Conservation (phyloP, 1,140 invertebrate species). For the Venustaconcha ellipsiformis region DNA sequence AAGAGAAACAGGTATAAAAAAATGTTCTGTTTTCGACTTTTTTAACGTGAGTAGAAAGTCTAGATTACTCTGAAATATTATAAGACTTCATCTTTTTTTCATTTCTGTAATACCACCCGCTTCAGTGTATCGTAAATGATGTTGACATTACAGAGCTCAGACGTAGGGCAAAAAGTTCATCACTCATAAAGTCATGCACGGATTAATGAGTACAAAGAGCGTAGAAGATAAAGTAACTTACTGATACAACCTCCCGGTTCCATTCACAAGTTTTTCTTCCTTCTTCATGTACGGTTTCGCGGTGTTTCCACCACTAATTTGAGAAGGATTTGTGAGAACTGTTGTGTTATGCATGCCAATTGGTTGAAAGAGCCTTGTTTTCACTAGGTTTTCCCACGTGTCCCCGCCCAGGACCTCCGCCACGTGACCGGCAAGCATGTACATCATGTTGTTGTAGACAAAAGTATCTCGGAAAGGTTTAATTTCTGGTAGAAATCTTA, state of each 20-base stretch:
- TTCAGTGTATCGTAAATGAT: too few relatives aligned
- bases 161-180: too few relatives aligned
- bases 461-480: slow-evolving; percentile 42
- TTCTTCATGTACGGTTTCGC: slow-evolving; percentile 6
- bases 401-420: slow-evolving; percentile 39
- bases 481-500: slow-evolving; percentile 35
- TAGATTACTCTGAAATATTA: too few relatives aligned
- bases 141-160: too few relatives aligned
- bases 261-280: slow-evolving; percentile 13
- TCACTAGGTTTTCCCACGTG: slow-evolving; percentile 42
- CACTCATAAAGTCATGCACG: too few relatives aligned
- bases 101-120: too few relatives aligned
- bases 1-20: too few relatives aligned
- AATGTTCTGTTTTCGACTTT: too few relatives aligned
- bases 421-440: slow-evolving; percentile 35
- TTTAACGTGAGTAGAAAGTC: too few relatives aligned
- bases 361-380: slow-evolving; percentile 34
- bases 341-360: slow-evolving; percentile 37
- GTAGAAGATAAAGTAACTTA: too few relatives aligned
- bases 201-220: too few relatives aligned
- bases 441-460: slow-evolving; percentile 45
- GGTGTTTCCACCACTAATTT: not conserved
- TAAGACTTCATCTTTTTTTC: too few relatives aligned
- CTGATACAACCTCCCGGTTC: not conserved
- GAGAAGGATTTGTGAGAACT: slow-evolving; percentile 23